Conservation (phyloP, 2,888 invertebrate species). For the Drosophila flavopinicola region DNA sequence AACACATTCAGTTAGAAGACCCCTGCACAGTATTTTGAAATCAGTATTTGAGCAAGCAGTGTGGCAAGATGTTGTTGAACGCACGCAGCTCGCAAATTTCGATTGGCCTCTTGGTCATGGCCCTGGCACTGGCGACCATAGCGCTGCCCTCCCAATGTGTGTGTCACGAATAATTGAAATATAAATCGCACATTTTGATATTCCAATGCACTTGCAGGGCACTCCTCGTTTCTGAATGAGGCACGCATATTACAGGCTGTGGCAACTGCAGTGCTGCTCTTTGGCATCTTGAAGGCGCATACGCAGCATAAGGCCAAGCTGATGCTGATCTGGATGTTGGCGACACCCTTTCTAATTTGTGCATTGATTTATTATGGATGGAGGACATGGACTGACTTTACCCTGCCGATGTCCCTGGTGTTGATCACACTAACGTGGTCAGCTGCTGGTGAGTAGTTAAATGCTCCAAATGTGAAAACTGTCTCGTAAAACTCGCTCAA, state of each 20-base stretch:
- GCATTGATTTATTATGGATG: background rate
- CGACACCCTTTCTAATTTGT: constrained; percentile 8
- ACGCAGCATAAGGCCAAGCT: constrained; percentile 3
- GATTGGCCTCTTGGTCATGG: constrained; percentile 12
- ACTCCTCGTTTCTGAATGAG: background rate
- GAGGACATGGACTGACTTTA: fast-evolving
- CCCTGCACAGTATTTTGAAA: background rate
- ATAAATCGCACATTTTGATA: background rate
- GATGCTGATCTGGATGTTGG: constrained; percentile 14
- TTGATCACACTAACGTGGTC: background rate
- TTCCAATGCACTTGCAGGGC: background rate
- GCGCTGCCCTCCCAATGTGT: background rate
- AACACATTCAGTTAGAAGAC: too few relatives aligned
- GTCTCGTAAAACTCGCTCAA: background rate
- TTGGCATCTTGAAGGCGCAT: constrained; percentile 16
- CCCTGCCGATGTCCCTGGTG: background rate
- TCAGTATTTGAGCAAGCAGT: constrained; percentile 8
- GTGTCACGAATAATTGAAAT: background rate
- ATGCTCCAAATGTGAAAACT: background rate
- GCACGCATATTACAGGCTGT: background rate
- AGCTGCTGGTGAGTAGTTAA: constrained; percentile 3
- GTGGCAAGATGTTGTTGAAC: constrained; percentile 11
- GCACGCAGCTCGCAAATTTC: constrained; percentile 5
- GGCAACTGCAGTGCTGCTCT: constrained; percentile 7
- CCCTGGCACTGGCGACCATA: background rate